Percentiles rank a stretch among this genome's conserved stretches.
These are phyloP conservation scores for Pomacea maculata DNA, from an alignment of 1,140 invertebrate species.

Conservation along the genomic window DNA sequence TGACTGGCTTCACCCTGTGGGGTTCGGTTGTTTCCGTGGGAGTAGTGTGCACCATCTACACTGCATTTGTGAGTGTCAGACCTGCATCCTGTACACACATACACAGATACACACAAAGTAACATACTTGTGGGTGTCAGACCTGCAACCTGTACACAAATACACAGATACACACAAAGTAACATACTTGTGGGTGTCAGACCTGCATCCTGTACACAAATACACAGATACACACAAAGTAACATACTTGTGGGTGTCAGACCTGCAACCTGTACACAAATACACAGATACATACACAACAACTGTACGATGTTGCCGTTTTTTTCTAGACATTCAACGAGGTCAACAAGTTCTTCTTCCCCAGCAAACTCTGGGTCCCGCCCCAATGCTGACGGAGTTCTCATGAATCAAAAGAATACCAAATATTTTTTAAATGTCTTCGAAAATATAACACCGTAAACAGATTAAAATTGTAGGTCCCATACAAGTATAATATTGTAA, in stretches of 20 bases:
- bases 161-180: not conserved
- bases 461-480: too few species aligned
- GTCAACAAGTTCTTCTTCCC: not conserved
- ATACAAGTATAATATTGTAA: not conserved
- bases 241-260: not conserved
- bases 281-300: not conserved
- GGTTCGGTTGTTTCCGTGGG: slow-evolving; percentile 86
- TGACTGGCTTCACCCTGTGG: slow-evolving; percentile 68
- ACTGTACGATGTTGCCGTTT: not conserved
- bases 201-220: not conserved
- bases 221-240: not conserved
- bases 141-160: not conserved
- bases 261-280: not conserved
- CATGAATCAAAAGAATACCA: not conserved
- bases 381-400: not conserved
- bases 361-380: not conserved
- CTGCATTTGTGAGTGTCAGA: slow-evolving; percentile 77
- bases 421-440: too few species aligned
- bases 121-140: not conserved
- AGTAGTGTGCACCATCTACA: slow-evolving; percentile 85
- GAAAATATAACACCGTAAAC: too few species aligned
- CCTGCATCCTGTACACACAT: not conserved
- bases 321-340: not conserved
- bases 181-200: not conserved
- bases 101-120: not conserved